phyloP scores from a whole-genome alignment of 2,113 vertebrate genomes.

The Cephalopholis sonnerati region DNA sequence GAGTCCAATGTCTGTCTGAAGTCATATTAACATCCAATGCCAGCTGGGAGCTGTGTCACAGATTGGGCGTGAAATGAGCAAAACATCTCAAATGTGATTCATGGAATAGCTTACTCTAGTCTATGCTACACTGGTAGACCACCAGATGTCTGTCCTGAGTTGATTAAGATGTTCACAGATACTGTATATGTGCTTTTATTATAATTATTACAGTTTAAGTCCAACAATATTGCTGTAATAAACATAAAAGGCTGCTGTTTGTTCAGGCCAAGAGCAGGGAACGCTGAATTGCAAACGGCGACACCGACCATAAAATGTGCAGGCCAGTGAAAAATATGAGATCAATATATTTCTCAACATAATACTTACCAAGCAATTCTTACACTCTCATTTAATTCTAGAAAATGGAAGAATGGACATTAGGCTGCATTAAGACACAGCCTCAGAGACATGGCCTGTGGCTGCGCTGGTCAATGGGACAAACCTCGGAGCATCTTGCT shows the following conservation, averaged over 20 bases:
- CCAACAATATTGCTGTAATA: not conserved
- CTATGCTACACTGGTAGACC: not conserved
- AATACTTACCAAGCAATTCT: not conserved
- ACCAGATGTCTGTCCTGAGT: not conserved
- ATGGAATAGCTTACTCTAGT: not conserved
- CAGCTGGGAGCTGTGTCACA: too few relatives aligned
- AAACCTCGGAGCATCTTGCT: not conserved
- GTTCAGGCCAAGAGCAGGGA: not conserved
- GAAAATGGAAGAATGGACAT: not conserved
- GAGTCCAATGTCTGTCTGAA: too few relatives aligned
- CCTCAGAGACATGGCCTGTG: not conserved
- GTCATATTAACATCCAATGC: too few relatives aligned
- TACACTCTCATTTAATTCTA: not conserved
- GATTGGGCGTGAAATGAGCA: too few relatives aligned
- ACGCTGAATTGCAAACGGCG: slow-evolving; percentile 2
- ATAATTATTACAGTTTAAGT: not conserved
- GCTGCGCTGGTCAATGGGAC: not conserved
- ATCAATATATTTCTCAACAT: not conserved
- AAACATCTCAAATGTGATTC: too few relatives aligned
- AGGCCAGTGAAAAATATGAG: not conserved
- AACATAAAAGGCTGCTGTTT: not conserved
- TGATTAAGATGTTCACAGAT: not conserved
- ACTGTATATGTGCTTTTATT: not conserved
- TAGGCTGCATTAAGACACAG: not conserved
- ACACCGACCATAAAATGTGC: not conserved